Percentiles rank a stretch among this genome's conserved stretches.
Evolutionary conservation across 2,113 vertebrate species (phyloP).

Genomic region (Misgurnus mizolepis): DNA sequence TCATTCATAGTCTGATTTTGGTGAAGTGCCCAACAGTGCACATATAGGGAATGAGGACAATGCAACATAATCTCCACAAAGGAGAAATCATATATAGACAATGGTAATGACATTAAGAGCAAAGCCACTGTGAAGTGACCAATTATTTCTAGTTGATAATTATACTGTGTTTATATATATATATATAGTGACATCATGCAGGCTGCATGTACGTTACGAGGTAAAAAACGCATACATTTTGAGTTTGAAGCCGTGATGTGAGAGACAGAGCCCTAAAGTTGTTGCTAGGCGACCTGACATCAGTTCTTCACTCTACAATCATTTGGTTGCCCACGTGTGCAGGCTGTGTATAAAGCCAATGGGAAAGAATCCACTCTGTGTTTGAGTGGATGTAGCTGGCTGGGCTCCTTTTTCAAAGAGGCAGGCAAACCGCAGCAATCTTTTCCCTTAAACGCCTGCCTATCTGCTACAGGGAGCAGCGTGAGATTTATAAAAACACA

Average conservation of each 20-base stretch:
- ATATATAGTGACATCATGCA: background rate
- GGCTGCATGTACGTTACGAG: background rate
- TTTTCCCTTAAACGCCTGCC: background rate
- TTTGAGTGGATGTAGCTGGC: conserved; percentile 37
- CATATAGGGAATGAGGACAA: background rate
- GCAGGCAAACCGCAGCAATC: background rate
- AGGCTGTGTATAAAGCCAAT: conserved; percentile 55
- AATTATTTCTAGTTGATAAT: background rate
- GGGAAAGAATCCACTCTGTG: conserved; percentile 22
- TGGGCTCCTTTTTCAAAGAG: conserved; percentile 39
- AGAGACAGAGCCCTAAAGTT: conserved; percentile 44
- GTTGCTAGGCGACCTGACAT: conserved; percentile 78
- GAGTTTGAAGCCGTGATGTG: conserved; percentile 1
- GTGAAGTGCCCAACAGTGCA: background rate
- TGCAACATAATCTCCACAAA: background rate
- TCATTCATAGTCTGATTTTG: background rate
- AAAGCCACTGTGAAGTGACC: background rate
- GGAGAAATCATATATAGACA: background rate
- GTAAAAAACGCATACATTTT: conserved; percentile 20
- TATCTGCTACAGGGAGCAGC: background rate
- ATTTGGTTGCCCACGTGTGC: conserved; percentile 62
- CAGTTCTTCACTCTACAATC: conserved; percentile 62
- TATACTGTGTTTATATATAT: background rate
- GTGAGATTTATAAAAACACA: background rate
- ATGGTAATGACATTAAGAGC: background rate